Evolutionary conservation across 2,797 vertebrate species (phyloP).

Genomic region (Pelobates cultripes): DNA sequence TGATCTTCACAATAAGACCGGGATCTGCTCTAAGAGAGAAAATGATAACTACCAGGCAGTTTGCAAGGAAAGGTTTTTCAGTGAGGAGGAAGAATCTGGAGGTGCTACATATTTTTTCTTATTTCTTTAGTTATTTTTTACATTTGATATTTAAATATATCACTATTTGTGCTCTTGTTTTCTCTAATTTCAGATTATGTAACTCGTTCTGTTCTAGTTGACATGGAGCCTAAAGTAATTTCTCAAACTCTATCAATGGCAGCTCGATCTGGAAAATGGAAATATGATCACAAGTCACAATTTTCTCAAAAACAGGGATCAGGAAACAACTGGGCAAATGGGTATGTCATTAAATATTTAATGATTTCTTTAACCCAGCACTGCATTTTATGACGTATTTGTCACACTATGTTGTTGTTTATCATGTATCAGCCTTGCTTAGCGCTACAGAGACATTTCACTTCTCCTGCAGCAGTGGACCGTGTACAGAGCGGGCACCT

Average conservation of each 20-base stretch:
- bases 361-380: not conserved
- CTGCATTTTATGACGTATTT: too few species aligned
- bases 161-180: not conserved
- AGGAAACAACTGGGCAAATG: constrained; percentile 98
- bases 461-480: too few species aligned
- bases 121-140: not conserved
- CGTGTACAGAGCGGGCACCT: too few species aligned
- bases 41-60: constrained; percentile 71
- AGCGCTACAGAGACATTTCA: too few species aligned
- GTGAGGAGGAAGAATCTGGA: constrained; percentile 70
- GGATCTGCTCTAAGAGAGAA: constrained; percentile 69
- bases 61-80: constrained; percentile 87
- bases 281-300: constrained; percentile 75
- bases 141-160: not conserved
- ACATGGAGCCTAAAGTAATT: constrained; percentile 98
- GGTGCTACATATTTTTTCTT: constrained; percentile 65
- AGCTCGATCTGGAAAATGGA: constrained; percentile 82
- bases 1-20: constrained; percentile 69
- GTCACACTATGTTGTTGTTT: too few species aligned
- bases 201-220: constrained; percentile 88
- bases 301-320: constrained; percentile 96
- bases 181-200: constrained; percentile 36
- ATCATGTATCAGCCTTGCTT: too few species aligned
- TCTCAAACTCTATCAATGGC: constrained; percentile 79
- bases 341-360: constrained; percentile 73